Evolutionary conservation across 2,888 invertebrate species (phyloP), one percentile per base, ranked within the genome.

Genomic region (Lomographa bimaculata): DNA sequence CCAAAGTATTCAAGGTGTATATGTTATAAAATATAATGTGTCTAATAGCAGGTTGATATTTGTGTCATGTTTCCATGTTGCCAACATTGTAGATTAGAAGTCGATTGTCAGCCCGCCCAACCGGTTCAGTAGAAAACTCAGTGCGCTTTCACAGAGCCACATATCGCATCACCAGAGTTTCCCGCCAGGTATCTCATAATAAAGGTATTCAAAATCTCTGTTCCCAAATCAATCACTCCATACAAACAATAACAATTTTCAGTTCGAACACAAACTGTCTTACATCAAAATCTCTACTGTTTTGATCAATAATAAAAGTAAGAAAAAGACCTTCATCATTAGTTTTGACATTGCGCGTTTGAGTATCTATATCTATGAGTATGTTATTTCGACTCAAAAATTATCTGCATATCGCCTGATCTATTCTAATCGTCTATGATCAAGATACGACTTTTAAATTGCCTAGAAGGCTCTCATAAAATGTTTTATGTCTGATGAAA

Each of bases 101-200:
- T 44, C 46, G 49, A 56, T 57, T 59, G 57, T 57, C 46, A 53
- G 50, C 36, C 46, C n/a, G n/a, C 34, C 25, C 43, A 55, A 80
- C 82, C 74, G 77, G 80, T 82, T 80, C 50, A 40, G 39, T 71
- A 73, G 76, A 75, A 80, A 81, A 77, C 67, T 72, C 59, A 60
- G 50, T 57, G 58, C 69, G 69, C 81, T 82, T 83, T 84, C 83
- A 78, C 64, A 61, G 50, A 52, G 53, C 50, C 60, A 69, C 63
- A 71, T 67, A 66, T 55, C 50, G 54, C 57, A 40, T 49, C 27
- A 29, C 32, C 14, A 38, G 41, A 61, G 57, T 72, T 78, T 72
- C 67, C 71, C 67, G 57, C 47, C 39, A 62, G 58, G 44, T 34
- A 49, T 49, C 37, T 41, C 33, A 47, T 47, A 43, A 37, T 25